Base-by-base conservation (phyloP, 2,888 invertebrate genomes). In the Itoplectis maculator region DNA sequence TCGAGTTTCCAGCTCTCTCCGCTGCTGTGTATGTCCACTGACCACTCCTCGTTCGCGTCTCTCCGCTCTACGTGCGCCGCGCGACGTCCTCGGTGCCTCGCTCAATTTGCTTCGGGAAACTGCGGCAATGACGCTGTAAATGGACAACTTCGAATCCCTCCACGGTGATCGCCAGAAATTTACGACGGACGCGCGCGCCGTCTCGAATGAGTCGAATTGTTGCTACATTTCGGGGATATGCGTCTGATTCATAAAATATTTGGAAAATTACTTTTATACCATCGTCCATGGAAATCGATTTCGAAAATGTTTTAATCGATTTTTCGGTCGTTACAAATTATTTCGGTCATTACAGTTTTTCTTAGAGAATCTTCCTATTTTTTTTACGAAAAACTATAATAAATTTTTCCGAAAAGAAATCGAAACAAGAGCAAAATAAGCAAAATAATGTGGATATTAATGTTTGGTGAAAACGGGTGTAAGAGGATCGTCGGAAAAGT, bases 71-170 rank as follows among this genome's bases (percentile, higher is more conserved):
- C 40, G 42, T 29, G 42, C 59, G 29, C 70, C 20, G 35, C 49
- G 18, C n/a, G n/a, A n/a, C n/a, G 6, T 29, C 29, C 29, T 29
- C 29, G 5, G 29, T 42, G 15, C 20, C 35, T 11, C 6, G 56
- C 51, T 15, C 56, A 37, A 42, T 70, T 70, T 70, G 40, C 54
- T 45, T 35, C 29, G 42, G 45, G 59, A 59, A 72, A 72, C 59
- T 72, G n/a, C n/a, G 35, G 35, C 59, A 59, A 72, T 59, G 70
- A 45, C 45, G 45, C 29, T 72, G 45, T 59, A 59, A 29, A 15
- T 29, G 42, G 18, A 45, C 45, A 59, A 59, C 42, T 72, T 72
- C 35, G 56, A 35, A 45, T 7, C 61, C 61, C 13, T 9, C 23
- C 45, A 29, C 66, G 29, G 15, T n/a, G n/a, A n/a, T n/a, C n/a